Conservation (phyloP, 2,888 invertebrate genomes). For the Conistra vaccinii region DNA sequence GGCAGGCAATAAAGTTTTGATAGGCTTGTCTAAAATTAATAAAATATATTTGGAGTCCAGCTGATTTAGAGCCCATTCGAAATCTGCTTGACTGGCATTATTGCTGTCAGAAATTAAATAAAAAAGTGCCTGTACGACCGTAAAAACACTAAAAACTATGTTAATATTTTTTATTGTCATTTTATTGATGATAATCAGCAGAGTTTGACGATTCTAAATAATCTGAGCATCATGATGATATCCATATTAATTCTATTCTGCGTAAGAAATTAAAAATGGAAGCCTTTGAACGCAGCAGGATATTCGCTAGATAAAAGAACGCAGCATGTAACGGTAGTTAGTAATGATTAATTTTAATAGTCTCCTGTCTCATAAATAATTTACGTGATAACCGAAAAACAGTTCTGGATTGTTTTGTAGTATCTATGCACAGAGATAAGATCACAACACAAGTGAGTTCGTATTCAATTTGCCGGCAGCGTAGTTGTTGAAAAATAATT, state of each 20-base stretch:
- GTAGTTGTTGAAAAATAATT: constrained; percentile 88
- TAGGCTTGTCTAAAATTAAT: constrained; percentile 44
- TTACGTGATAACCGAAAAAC: constrained; percentile 56
- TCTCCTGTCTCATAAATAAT: constrained; percentile 63
- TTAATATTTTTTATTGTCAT: constrained; percentile 55
- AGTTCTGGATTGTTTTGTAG: constrained; percentile 59
- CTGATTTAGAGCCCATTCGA: constrained; percentile 52
- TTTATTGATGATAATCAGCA: constrained; percentile 57
- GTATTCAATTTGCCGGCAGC: constrained; percentile 87
- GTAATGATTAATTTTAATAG: constrained; percentile 59
- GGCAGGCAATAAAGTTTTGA: constrained; percentile 50
- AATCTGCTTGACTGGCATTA: constrained; percentile 37
- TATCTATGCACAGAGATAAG: constrained; percentile 77
- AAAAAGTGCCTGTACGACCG: constrained; percentile 41
- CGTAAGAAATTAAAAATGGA: constrained; percentile 33
- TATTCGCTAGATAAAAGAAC: constrained; percentile 44
- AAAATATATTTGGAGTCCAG: constrained; percentile 57
- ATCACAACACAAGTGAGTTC: constrained; percentile 77
- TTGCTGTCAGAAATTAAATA: constrained; percentile 42
- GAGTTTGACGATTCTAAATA: constrained; percentile 32
- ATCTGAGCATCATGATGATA: constrained; percentile 23
- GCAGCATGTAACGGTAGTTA: constrained; percentile 42
- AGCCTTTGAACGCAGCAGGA: constrained; percentile 41
- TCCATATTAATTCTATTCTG: constrained; percentile 31
- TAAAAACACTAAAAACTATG: constrained; percentile 51